Evolutionary conservation across 2,888 invertebrate species (phyloP).

Genomic region (Agrotis clavis): DNA sequence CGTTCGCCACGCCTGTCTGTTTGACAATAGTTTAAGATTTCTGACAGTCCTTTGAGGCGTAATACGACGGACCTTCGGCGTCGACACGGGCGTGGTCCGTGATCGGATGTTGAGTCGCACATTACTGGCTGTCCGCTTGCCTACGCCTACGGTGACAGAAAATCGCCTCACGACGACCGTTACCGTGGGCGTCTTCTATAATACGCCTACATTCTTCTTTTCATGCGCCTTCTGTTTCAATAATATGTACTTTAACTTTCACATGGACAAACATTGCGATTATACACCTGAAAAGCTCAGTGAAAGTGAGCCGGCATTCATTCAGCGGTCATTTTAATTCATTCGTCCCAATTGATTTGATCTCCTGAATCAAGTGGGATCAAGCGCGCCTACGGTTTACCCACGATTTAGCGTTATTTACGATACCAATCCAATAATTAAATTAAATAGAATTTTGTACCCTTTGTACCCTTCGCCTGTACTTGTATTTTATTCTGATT

Average conservation of each 20-base stretch:
- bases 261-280: neutral
- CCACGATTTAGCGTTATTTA: constrained; percentile 38
- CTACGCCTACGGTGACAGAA: too few species aligned
- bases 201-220: too few species aligned
- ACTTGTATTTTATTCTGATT: neutral
- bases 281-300: constrained; percentile 6
- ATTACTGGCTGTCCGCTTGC: too few species aligned
- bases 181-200: too few species aligned
- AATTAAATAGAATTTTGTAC: constrained; percentile 43
- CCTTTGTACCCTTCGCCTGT: neutral
- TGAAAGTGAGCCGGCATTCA: constrained; percentile 21
- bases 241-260: neutral
- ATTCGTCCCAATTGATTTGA: constrained; percentile 44
- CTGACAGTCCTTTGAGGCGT: too few species aligned
- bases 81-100: too few species aligned
- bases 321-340: constrained; percentile 48
- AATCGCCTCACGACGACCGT: too few species aligned
- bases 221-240: too few species aligned
- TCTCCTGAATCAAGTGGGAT: constrained; percentile 31
- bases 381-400: constrained; percentile 16
- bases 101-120: too few species aligned
- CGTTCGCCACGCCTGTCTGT: too few species aligned
- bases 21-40: too few species aligned
- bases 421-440: constrained; percentile 33
- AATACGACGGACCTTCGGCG: too few species aligned